Conservation (phyloP, 2,113 vertebrate genomes). For the Colinus virginianus region DNA sequence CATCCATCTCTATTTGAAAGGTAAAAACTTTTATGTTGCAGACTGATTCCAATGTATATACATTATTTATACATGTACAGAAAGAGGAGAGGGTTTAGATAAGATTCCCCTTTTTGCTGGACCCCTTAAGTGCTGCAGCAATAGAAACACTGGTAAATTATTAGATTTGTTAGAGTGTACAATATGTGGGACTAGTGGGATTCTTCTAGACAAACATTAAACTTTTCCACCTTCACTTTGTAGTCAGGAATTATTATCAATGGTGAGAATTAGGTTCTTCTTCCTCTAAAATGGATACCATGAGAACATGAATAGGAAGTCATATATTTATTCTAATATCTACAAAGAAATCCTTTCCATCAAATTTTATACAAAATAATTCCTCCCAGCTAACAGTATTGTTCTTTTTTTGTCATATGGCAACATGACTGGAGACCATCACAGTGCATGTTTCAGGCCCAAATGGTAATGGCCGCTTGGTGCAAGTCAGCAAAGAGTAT, state of each 20-base stretch:
- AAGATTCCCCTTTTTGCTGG: background rate
- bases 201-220: background rate
- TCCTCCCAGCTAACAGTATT: rapidly evolving
- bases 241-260: background rate
- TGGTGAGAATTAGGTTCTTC: rapidly evolving
- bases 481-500: slow-evolving; percentile 51
- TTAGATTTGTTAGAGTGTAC: background rate
- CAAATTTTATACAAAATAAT: background rate
- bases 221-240: background rate
- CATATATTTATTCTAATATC: background rate
- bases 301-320: background rate
- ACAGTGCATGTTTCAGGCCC: background rate
- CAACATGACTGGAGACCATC: background rate
- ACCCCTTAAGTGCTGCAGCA: background rate
- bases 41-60: background rate
- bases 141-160: background rate
- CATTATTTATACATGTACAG: rapidly evolving
- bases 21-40: background rate
- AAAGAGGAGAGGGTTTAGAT: background rate
- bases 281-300: background rate
- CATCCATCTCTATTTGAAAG: background rate
- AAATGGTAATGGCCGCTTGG: background rate
- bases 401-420: background rate
- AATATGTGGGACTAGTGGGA: rapidly evolving
- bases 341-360: background rate